phyloP scores from a whole-genome alignment of 2,888 invertebrate species.

The Nysson spinosus region DNA sequence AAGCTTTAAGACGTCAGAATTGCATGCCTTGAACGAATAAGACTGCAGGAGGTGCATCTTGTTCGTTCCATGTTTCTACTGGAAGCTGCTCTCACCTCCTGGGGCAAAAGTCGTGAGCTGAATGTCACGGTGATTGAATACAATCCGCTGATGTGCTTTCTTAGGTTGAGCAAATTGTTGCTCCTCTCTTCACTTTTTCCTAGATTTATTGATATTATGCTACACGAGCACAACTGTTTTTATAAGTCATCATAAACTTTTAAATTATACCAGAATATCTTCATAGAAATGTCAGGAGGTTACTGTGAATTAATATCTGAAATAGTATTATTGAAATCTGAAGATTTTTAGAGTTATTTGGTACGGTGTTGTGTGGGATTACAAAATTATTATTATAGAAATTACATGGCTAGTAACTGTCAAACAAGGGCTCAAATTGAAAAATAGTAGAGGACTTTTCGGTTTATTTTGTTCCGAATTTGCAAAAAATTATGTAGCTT shows the following conservation, averaged over 20 bases:
- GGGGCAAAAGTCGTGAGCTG: constrained; percentile 72
- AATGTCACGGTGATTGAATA: constrained; percentile 73
- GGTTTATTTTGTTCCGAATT: no score
- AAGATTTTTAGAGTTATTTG: no score
- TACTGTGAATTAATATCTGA: no score
- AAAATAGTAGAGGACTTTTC: no score
- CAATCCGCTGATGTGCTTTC: constrained; percentile 57
- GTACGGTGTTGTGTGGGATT: no score
- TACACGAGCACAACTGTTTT: neutral
- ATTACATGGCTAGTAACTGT: no score
- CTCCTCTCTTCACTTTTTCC: constrained; percentile 21
- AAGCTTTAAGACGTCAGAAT: constrained; percentile 45
- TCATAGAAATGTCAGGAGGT: no score
- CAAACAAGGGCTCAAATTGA: no score
- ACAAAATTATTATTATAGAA: no score
- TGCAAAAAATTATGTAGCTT: no score
- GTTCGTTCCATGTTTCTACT: constrained; percentile 54
- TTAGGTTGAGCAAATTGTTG: constrained; percentile 28
- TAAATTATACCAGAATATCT: no score
- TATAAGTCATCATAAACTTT: constrained; percentile 11
- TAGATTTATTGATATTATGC: constrained; percentile 33
- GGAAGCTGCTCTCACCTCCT: constrained; percentile 73
- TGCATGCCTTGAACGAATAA: constrained; percentile 52
- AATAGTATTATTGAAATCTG: no score
- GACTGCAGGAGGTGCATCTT: constrained; percentile 54